Evolutionary conservation across 2,888 invertebrate genomes (phyloP), one percentile per base, ranked within the genome.

Genomic region (Helobdella robusta): DNA sequence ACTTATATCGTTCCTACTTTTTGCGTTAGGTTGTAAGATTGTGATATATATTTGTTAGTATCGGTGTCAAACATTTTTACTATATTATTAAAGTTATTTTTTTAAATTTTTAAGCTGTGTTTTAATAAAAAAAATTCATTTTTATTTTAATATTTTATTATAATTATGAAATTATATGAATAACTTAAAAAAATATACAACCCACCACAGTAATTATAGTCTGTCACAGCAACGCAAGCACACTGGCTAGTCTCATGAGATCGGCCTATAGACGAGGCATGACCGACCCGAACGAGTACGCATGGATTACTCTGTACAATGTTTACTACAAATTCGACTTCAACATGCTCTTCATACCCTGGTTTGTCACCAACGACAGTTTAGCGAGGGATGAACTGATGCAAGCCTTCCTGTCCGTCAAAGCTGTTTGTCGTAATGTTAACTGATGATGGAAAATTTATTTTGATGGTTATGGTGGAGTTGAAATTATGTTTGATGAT

Each of bases 321-420:
- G 50, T 62, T 8, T 62, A 50, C 50, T 18, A 48, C 11, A 35
- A 62, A 2, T 62, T 62, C 18, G 50, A 48, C 25, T 62, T 40
- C 35, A 48, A 62, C 62, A 62, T 62, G 62, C 23, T 62, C 8
- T 62, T 62, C 34, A 30, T 50, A 28, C 62, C 62, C 20, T 62
- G 62, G 62, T 20, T 46, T 2, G 18, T 4, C 25, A n/a, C n/a
- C n/a, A n/a, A 48, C 32, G 36, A 18, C n/a, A n/a, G 35, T 20
- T 20, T 35, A 59, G 59, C n/a, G 20, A 4, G 28, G 25, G 56
- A 56, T 6, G 32, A n/a, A 5, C 20, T n/a, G 8, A 25, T 28
- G 15, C 28, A 25, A 28, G 56, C 56, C 32, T 56, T 56, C 28
- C n/a, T 56, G 8, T 56, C 30, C 28, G 56, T 56, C 32, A 56